These are phyloP conservation scores for Athrips mouffetella DNA, from an alignment of 2,888 invertebrate genomes.

Conservation along the genomic window DNA sequence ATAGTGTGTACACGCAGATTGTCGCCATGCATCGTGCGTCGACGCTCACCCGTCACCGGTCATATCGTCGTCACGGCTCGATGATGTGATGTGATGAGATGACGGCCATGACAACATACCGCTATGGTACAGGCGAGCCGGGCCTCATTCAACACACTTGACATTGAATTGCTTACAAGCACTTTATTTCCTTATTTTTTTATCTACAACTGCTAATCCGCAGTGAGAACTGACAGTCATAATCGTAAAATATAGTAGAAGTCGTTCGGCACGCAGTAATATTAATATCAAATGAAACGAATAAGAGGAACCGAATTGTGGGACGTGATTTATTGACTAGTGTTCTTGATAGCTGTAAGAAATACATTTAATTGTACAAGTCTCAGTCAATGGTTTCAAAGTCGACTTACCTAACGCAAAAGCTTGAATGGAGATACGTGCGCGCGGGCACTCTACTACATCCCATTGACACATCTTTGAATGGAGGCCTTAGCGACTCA, in stretches of 20 bases:
- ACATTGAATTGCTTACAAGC: slow-evolving; percentile 13
- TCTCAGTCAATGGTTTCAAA: too few species aligned
- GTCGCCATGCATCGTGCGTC: too few species aligned
- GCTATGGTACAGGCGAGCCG: too few species aligned
- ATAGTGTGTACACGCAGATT: too few species aligned
- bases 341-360: too few species aligned
- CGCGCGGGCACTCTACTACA: slow-evolving; percentile 49
- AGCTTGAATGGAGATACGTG: slow-evolving; percentile 50
- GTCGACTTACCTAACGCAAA: slow-evolving; percentile 56
- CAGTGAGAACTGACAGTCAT: not conserved
- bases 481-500: slow-evolving; percentile 33
- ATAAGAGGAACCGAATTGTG: too few species aligned
- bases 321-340: too few species aligned
- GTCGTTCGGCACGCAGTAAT: not conserved
- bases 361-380: too few species aligned
- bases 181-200: slow-evolving; percentile 10
- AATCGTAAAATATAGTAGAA: not conserved
- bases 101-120: too few species aligned
- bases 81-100: not conserved
- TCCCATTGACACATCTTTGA: slow-evolving; percentile 72
- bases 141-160: not conserved
- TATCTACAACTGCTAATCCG: slow-evolving; percentile 3
- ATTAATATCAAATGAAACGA: not conserved
- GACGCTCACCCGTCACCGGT: too few species aligned
- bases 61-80: too few species aligned